Base-by-base conservation (phyloP, 2,797 vertebrate species). In the Neosilurus mollespiculum region DNA sequence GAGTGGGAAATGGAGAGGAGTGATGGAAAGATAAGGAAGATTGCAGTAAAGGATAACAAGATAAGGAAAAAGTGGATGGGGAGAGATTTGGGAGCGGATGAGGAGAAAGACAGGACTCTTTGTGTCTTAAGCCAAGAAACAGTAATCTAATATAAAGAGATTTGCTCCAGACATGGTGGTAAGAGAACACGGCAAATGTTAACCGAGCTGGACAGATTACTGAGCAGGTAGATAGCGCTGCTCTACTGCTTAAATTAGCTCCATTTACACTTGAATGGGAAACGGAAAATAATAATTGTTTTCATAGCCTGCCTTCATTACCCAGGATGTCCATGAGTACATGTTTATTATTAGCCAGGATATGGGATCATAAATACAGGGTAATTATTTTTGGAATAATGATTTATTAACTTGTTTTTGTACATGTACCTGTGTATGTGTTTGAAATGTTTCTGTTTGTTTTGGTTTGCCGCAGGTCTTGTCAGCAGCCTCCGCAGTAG, bases 401-500 rank as follows among this genome's bases (percentile, higher is more conserved):
- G 2, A 43, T 43, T 43, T 43, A 43, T 43, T 14, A 15, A 65
- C 9, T 37, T 54, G 8, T 73, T 73, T 73, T 73, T 73, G 14
- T 30, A 56, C 5, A 12, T 53, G 53, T 56, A n/a, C 15, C 11
- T 58, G 2, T 73, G 14, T 78, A 37, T 81, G 16, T 37, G 24
- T 81, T 62, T 82, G 26, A 30, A 26, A 78, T 15, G 9, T 59
- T 66, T 62, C 3, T 83, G 11, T n/a, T 51, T 56, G 20, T 2
- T 77, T 78, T 11, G 62, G 26, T 83, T 43, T 43, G 37, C 37
- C 37, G 37, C 80, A 99, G 97, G 97, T 98, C 56, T 90, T 99
- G 34, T 99, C 98, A 0, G 98, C 98, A 3, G 98, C 98, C 0
- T 96, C 97, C 0, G 98, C 98, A 0, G 98, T 97, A 1, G 98